Conservation (phyloP, 2,888 invertebrate genomes). For the Cosmorhoe ocellata region DNA sequence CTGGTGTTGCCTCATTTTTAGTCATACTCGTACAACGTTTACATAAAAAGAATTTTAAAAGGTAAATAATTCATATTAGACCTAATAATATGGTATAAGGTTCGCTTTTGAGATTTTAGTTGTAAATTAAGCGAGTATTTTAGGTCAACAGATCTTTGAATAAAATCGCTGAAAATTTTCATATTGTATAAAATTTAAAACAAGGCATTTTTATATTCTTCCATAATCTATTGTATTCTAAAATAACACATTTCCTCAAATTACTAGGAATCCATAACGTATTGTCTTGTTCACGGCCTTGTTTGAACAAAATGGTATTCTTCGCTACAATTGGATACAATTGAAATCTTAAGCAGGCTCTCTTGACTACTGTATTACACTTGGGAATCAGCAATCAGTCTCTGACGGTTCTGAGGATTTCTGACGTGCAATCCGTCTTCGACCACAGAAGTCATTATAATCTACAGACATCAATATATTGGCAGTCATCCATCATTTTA, state of each 20-base stretch:
- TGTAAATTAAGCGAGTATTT: too few relatives aligned
- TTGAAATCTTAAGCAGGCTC: constrained; percentile 41
- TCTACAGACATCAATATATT: constrained; percentile 48
- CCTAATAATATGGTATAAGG: too few relatives aligned
- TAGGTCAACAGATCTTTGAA: too few relatives aligned
- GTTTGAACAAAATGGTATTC: constrained; percentile 62
- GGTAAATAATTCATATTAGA: too few relatives aligned
- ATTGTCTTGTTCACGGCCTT: constrained; percentile 65
- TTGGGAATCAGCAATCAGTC: constrained; percentile 80
- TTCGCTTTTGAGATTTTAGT: too few relatives aligned
- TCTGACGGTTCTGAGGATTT: constrained; percentile 70
- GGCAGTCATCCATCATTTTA: constrained; percentile 70
- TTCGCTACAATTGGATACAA: constrained; percentile 33
- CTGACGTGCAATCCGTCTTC: constrained; percentile 65
- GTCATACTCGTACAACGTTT: too few relatives aligned
- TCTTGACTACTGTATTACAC: constrained; percentile 77
- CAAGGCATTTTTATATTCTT: too few relatives aligned
- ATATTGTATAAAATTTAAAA: too few relatives aligned
- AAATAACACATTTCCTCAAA: constrained; percentile 21
- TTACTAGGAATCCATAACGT: constrained; percentile 39
- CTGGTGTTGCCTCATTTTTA: too few relatives aligned
- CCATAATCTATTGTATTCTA: too few relatives aligned
- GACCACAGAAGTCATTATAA: constrained; percentile 41
- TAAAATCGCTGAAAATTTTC: too few relatives aligned
- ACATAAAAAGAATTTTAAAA: too few relatives aligned